These are phyloP conservation scores for Urophycis tenuis DNA, from an alignment of 2,797 vertebrate species.

Conservation along the genomic window DNA sequence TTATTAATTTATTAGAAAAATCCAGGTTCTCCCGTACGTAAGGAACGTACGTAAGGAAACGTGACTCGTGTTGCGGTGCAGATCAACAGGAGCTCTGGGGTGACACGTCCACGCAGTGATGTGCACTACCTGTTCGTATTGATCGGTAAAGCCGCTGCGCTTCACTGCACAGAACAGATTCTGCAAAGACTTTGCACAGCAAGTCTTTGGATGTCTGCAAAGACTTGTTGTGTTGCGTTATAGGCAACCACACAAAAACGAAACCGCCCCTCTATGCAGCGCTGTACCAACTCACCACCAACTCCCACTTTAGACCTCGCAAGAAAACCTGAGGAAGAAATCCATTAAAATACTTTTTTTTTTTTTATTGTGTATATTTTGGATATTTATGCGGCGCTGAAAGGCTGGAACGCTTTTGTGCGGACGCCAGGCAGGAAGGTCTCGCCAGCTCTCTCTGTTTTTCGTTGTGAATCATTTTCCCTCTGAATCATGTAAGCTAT, in stretches of 20 bases:
- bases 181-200: no score
- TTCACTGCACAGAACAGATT: neutral
- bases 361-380: neutral
- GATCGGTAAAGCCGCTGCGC: slow-evolving; percentile 14
- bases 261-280: neutral
- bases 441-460: neutral
- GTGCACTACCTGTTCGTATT: slow-evolving; percentile 9
- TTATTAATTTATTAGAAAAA: neutral
- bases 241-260: neutral
- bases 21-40: neutral
- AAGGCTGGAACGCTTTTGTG: neutral
- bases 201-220: neutral
- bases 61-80: neutral
- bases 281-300: no score
- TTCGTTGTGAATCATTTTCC: neutral
- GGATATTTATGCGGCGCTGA: neutral
- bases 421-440: neutral
- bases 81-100: neutral
- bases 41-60: neutral
- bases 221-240: neutral
- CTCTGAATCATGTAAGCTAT: neutral
- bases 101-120: neutral
- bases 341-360: neutral
- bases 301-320: neutral
- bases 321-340: neutral